A percentile compares a stretch with the other conserved stretches of the same genome.
Conservation (phyloP, 2,797 vertebrate genomes). For the Oreortyx pictus region DNA sequence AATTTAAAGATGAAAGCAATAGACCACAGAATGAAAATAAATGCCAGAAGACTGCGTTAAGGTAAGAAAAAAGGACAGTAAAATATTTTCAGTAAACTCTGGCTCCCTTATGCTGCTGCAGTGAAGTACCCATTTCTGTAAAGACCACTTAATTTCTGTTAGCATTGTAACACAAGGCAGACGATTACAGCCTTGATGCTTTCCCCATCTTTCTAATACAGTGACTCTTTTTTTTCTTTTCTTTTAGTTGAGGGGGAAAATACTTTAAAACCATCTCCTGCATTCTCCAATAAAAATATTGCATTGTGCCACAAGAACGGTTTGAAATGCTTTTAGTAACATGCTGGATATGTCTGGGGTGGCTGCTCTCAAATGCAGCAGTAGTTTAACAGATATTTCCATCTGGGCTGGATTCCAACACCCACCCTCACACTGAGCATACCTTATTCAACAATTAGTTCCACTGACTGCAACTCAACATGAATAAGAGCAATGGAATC, state of each 20-base stretch:
- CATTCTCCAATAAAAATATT: not conserved
- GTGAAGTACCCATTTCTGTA: not conserved
- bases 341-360: not conserved
- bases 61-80: not conserved
- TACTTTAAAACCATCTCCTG: not conserved
- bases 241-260: not conserved
- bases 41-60: not conserved
- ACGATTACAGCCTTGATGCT: not conserved
- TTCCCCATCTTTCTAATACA: not conserved
- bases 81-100: not conserved
- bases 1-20: not conserved
- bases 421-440: slow-evolving; percentile 53
- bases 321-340: not conserved
- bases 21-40: not conserved
- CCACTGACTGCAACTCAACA: slow-evolving; percentile 29
- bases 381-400: slow-evolving; percentile 25
- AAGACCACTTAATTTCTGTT: not conserved
- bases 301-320: not conserved
- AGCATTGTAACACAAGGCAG: not conserved
- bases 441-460: slow-evolving; percentile 64
- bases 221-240: not conserved
- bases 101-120: not conserved
- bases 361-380: not conserved
- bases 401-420: slow-evolving; percentile 44
- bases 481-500: slow-evolving; percentile 49